Evolutionary conservation across 2,797 vertebrate genomes (phyloP), one percentile per base, ranked within the genome.

Genomic region (Nyctalus aviator): DNA sequence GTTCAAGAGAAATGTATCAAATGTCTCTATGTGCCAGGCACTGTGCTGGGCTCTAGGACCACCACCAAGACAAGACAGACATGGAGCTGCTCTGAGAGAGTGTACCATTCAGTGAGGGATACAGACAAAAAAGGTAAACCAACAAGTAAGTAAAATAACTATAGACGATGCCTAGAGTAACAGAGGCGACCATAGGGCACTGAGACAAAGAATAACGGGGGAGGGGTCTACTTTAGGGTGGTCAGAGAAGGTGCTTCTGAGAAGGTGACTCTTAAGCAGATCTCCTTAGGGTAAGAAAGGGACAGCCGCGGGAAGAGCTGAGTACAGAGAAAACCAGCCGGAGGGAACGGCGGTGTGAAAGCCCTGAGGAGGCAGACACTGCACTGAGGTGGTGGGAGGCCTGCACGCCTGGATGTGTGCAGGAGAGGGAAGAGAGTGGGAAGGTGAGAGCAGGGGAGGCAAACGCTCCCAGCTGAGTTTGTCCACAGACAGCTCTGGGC

Each of bases 131-230:
- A 77, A 76, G 25, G 78, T n/a, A 59, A 90, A 76, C 27, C 48
- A 69, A 86, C 18, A 84, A 90, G 59, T 32, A 96, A 81, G 78
- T 79, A 81, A 94, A 90, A 55, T 64, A 73, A 94, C 59, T 79
- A n/a, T 13, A 77, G 82, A 57, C 20, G 30, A 41, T 57, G 11
- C 50, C 37, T 21, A 44, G 9, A 86, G 41, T 66, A 48, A 53
- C 0, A 90, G 41, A 73, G 73, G 69, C 48, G 32, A n/a, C 35
- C 48, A 68, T 20, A 86, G 72, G 17, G 23, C 6, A 14, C 35
- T 57, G 21, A 96, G 37, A 88, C 55, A 78, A 57, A 68, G 46
- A 81, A 48, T 77, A 53, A n/a, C 3, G 6, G 21, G 8, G 27
- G 30, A 13, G 25, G 9, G n/a, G n/a, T 37, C 27, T 91, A 20